Percentiles rank a stretch among this genome's conserved stretches.
phyloP scores from a whole-genome alignment of 2,113 vertebrate species.

The Silurus meridionalis region DNA sequence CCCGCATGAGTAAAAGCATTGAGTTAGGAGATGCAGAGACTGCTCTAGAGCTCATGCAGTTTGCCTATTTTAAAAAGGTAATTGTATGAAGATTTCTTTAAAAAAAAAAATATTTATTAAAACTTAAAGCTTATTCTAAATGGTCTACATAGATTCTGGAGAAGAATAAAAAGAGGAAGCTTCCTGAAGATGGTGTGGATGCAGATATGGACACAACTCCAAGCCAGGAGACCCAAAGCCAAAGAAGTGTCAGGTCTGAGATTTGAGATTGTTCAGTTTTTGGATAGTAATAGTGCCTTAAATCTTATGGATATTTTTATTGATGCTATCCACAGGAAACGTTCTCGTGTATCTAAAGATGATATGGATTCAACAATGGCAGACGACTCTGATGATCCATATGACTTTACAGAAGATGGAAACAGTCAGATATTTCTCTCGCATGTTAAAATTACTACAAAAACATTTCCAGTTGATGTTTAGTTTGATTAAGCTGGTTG shows the following conservation, averaged over 20 bases:
- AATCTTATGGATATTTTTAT: background rate
- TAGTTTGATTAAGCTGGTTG: background rate
- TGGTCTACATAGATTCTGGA: constrained; percentile 57
- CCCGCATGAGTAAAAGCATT: constrained; percentile 63
- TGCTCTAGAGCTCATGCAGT: constrained; percentile 67
- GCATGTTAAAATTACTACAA: too few species aligned
- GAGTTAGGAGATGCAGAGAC: constrained; percentile 63
- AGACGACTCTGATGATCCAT: constrained; percentile 57
- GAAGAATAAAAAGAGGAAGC: constrained; percentile 58
- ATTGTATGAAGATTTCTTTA: background rate
- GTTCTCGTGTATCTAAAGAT: constrained; percentile 48
- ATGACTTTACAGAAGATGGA: constrained; percentile 54
- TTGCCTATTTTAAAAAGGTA: constrained; percentile 64
- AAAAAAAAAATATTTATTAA: background rate
- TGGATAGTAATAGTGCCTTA: background rate
- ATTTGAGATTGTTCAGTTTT: background rate
- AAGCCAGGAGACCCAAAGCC: constrained; percentile 53
- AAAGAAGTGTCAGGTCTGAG: constrained; percentile 55
- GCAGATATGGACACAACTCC: constrained; percentile 28
- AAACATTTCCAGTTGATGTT: background rate
- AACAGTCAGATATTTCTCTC: constrained; percentile 35
- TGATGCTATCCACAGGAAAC: constrained; percentile 44
- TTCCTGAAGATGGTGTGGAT: constrained; percentile 50
- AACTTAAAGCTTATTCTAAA: background rate
- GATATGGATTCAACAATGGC: constrained; percentile 48